Base-by-base conservation (phyloP, 2,797 vertebrate genomes). In the Melanotaenia pygmaea region DNA sequence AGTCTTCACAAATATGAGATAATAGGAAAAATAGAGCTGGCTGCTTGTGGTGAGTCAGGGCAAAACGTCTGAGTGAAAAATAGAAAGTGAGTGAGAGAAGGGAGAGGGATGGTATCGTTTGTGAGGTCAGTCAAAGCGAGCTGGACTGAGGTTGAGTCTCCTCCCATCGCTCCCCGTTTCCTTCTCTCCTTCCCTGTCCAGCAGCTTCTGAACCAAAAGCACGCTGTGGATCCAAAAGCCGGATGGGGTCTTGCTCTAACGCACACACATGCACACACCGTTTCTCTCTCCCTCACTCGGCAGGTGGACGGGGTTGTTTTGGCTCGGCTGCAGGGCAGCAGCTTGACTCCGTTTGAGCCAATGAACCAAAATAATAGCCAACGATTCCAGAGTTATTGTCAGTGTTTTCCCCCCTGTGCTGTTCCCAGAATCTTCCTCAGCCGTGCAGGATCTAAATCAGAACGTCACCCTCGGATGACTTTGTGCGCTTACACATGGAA, bases 1-100 rank as follows among this genome's bases (percentile, higher is more conserved):
- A 93, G 93, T 95, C 96, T 96, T 96, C 95, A 96, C 95, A 97
- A 97, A 98, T 97, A 98, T 95, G 94, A 97, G 95, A 96, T 97
- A 97, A 96, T 96, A 94, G 96, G 93, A 95, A 95, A 96, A 94
- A 95, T 94, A 86, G 94, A 94, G 95, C 94, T 92, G 95, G 94
- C 90, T 81, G 84, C 89, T 91, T 83, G 84, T 70, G 83, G 89
- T 94, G 93, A 95, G 89, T 94, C 94, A 94, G 91, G 91, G 88
- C 82, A 82, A 86, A 89, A 89, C 64, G 81, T 90, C 85, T 90
- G 92, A 87, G 90, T 77, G 86, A 88, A 93, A 92, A 93, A 91
- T 88, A 91, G 92, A 91, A 85, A 84, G 84, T 63, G 85, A 81
- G 85, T 10, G 83, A 85, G 80, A 53, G 67, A 67, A 53, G 47